Evolutionary conservation across 2,113 vertebrate genomes (phyloP).

Genomic region (Tyrannus savana): DNA sequence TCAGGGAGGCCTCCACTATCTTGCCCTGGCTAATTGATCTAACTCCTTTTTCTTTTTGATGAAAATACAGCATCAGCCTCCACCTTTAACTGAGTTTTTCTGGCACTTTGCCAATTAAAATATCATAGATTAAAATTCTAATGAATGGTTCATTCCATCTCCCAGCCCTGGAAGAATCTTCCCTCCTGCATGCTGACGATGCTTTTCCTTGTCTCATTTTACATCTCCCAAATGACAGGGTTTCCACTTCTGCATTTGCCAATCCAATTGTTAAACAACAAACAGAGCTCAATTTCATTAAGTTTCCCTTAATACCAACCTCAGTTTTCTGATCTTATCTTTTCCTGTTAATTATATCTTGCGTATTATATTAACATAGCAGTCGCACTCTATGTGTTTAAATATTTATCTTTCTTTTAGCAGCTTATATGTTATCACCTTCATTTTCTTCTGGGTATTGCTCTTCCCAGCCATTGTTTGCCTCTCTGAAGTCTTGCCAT

Average conservation of each 20-base stretch:
- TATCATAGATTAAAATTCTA: not conserved
- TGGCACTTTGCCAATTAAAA: not conserved
- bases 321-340: not conserved
- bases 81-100: not conserved
- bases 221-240: not conserved
- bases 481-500: conserved; percentile 14
- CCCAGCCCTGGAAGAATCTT: not conserved
- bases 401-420: not conserved
- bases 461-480: not conserved
- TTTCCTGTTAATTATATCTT: not conserved
- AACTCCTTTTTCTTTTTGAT: not conserved
- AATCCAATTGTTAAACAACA: not conserved
- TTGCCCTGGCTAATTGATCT: not conserved
- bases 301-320: not conserved
- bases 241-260: not conserved
- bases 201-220: not conserved
- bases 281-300: not conserved
- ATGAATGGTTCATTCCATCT: not conserved
- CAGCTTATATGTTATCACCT: not conserved
- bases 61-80: not conserved
- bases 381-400: not conserved
- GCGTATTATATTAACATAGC: not conserved
- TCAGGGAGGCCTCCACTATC: not conserved
- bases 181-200: not conserved
- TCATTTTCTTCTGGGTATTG: not conserved